Conservation (phyloP, 2,888 invertebrate species). For the Brachypalpus laphriformis region DNA sequence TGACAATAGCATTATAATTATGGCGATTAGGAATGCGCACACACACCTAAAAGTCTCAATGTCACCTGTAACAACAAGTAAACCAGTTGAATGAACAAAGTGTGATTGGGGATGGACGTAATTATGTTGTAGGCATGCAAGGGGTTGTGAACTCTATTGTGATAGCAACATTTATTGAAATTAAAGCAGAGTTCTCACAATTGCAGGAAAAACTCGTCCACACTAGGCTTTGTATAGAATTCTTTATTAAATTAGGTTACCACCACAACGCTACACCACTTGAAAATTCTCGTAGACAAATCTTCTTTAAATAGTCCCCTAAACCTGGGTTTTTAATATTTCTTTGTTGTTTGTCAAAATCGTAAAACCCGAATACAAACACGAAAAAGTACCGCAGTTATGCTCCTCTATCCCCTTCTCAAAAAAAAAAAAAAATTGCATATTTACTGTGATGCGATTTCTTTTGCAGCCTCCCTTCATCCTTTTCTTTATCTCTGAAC, state of each 20-base stretch:
- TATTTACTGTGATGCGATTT: conserved; percentile 44
- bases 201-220: no score
- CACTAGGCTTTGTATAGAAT: no score
- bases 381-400: neutral
- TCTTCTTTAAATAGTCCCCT: neutral
- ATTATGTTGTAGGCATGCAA: neutral
- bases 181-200: neutral
- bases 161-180: neutral
- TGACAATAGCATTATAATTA: conserved; percentile 34
- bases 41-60: conserved; percentile 5
- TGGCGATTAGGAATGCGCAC: neutral
- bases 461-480: neutral
- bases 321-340: neutral
- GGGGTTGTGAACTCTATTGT: neutral
- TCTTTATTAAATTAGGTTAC: conserved; percentile 21
- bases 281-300: neutral
- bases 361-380: conserved; percentile 36
- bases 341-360: conserved; percentile 32
- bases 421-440: conserved; percentile 31
- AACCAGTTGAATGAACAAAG: neutral
- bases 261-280: neutral
- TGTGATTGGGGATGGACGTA: neutral
- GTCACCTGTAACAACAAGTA: conserved; percentile 8
- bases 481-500: conserved; percentile 3
- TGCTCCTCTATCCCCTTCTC: neutral